These are phyloP conservation scores for Conops quadrifasciatus DNA, from an alignment of 2,888 invertebrate species.

Conservation along the genomic window DNA sequence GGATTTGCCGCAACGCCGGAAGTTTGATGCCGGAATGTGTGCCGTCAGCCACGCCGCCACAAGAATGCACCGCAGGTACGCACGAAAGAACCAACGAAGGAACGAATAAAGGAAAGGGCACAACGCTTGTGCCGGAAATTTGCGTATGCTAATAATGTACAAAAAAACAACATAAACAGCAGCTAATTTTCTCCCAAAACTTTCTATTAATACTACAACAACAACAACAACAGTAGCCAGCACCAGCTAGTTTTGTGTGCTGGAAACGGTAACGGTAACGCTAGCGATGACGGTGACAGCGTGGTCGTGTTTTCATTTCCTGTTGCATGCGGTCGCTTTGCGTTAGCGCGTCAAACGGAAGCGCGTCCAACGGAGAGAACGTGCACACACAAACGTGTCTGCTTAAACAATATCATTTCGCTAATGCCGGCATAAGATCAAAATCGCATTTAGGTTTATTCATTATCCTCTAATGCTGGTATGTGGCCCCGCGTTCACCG, in stretches of 20 bases:
- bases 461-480: no score
- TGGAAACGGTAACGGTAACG: slow-evolving; percentile 14
- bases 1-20: slow-evolving; percentile 1
- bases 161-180: no score
- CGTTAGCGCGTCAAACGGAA: neutral
- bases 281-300: neutral
- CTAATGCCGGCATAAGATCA: no score
- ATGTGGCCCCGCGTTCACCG: no score
- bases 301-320: slow-evolving; percentile 20
- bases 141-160: neutral
- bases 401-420: no score
- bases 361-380: neutral
- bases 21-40: neutral
- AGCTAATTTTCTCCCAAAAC: no score
- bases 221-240: neutral
- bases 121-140: neutral
- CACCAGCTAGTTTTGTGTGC: slow-evolving; percentile 6
- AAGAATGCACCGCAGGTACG: neutral
- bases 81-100: no score
- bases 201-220: slow-evolving; percentile 9
- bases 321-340: slow-evolving; percentile 13
- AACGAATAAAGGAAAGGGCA: neutral
- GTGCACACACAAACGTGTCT: no score
- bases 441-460: no score
- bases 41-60: neutral